phyloP scores from a whole-genome alignment of 2,113 vertebrate species.

The Platichthys stellatus region DNA sequence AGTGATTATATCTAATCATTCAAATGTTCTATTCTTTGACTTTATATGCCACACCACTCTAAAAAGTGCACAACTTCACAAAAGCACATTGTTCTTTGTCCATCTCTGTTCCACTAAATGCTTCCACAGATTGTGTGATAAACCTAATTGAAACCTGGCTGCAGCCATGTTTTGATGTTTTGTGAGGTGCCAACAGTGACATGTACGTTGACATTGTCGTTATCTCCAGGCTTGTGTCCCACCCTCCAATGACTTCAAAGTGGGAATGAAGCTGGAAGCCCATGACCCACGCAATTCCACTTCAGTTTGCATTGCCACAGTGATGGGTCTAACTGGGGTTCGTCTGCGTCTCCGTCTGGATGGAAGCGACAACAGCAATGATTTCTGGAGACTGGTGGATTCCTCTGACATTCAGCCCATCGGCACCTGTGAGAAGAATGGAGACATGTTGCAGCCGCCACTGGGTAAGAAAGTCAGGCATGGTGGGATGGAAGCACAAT shows the following conservation, averaged over 20 bases:
- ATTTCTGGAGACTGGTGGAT: slow-evolving; percentile 97
- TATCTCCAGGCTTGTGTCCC: slow-evolving; percentile 87
- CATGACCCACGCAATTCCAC: slow-evolving; percentile 92
- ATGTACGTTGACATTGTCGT: slow-evolving; percentile 12
- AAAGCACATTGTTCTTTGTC: not conserved
- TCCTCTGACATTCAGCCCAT: slow-evolving; percentile 95
- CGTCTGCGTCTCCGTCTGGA: slow-evolving; percentile 92
- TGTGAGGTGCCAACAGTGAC: not conserved
- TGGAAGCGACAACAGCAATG: slow-evolving; percentile 95
- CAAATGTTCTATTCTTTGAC: too few relatives aligned
- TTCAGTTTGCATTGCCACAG: slow-evolving; percentile 93
- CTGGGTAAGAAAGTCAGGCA: slow-evolving; percentile 82
- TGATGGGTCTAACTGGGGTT: slow-evolving; percentile 90
- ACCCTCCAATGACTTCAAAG: slow-evolving; percentile 93
- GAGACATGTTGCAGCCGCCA: slow-evolving; percentile 95
- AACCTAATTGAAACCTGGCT: not conserved
- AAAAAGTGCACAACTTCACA: not conserved
- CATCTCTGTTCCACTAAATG: not conserved
- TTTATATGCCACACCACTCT: too few relatives aligned
- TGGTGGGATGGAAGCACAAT: not conserved
- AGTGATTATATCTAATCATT: too few relatives aligned
- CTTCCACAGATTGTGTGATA: not conserved
- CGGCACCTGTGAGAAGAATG: slow-evolving; percentile 94
- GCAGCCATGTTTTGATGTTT: not conserved
- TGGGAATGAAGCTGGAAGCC: slow-evolving; percentile 97